Conservation (phyloP, 2,888 invertebrate genomes). For the Neoascia interrupta region DNA sequence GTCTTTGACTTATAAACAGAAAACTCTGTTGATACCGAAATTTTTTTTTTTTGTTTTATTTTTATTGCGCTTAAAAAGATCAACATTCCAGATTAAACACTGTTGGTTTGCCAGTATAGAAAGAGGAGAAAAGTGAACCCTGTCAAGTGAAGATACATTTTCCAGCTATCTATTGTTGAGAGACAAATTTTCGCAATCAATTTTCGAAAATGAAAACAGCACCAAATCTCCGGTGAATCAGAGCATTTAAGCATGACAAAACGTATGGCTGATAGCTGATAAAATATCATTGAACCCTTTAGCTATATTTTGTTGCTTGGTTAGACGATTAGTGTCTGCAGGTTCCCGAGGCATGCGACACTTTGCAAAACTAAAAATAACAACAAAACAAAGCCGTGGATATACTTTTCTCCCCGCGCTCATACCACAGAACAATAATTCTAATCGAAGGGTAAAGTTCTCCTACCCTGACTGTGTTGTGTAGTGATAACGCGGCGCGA, state of each 20-base stretch:
- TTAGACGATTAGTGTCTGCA: no score
- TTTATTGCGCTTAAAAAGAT: no score
- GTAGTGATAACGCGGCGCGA: slow-evolving; percentile 43
- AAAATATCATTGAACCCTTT: slow-evolving; percentile 26
- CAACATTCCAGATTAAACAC: no score
- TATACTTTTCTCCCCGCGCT: neutral
- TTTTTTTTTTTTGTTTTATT: no score
- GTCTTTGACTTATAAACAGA: no score
- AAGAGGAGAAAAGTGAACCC: no score
- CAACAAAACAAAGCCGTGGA: slow-evolving; percentile 27
- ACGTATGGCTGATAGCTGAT: slow-evolving; percentile 2
- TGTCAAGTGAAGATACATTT: no score
- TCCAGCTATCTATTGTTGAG: no score
- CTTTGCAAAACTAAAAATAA: slow-evolving; percentile 19
- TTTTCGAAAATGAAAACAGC: neutral
- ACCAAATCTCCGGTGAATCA: neutral
- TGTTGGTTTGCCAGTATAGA: no score
- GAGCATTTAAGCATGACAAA: neutral
- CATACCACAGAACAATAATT: neutral
- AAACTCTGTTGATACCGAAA: no score
- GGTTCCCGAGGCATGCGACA: neutral
- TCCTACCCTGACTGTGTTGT: slow-evolving; percentile 34
- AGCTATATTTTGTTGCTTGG: no score
- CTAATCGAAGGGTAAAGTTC: slow-evolving; percentile 61
- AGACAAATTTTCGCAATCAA: neutral